Evolutionary conservation across 2,797 vertebrate species (phyloP), one percentile per base, ranked within the genome.

Genomic region (Bufotes viridis): DNA sequence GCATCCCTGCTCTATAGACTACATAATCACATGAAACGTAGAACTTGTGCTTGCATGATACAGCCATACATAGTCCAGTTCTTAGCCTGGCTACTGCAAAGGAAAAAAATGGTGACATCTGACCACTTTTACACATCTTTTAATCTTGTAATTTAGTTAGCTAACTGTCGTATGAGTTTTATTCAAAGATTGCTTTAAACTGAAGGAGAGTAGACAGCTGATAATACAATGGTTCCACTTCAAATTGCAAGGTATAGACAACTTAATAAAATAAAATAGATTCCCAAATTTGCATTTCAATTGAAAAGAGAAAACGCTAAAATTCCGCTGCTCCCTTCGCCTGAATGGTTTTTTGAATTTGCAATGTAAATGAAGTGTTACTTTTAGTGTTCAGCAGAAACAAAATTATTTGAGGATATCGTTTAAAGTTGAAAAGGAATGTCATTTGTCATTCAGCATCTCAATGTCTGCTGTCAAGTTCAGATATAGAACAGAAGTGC

Each of bases 401-500:
- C 49, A 14, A 61, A 72, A 87, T 69, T 75, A 75, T 76, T 49
- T 76, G 55, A 53, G 70, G 42, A 76, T 82, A 60, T 76, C 58
- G 75, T 87, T 87, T 82, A 87, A 87, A 76, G 60, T 24, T 22
- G 75, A 70, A 55, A 34, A 70, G 26, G 34, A 79, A 53, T 84
- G 82, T 34, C 82, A 84, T 88, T 80, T 79, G 15, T 88, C 82
- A 84, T 84, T 84, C 75, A 72, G 53, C 7, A 14, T 42, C 24
- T 88, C 55, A 72, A 60, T n/a, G 55, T 84, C 63, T 67, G 63
- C 87, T 84, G 81, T 88, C 63, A 88, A 70, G 87, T 75, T 70
- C 81, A 79, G 70, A 84, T 84, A 84, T 49, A 87, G 81, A 87
- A 67, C 87, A 81, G 79, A 67, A 88, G 60, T 88, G 72, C 81